phyloP scores from a whole-genome alignment of 2,113 vertebrate species.

The Oryzias javanicus region DNA sequence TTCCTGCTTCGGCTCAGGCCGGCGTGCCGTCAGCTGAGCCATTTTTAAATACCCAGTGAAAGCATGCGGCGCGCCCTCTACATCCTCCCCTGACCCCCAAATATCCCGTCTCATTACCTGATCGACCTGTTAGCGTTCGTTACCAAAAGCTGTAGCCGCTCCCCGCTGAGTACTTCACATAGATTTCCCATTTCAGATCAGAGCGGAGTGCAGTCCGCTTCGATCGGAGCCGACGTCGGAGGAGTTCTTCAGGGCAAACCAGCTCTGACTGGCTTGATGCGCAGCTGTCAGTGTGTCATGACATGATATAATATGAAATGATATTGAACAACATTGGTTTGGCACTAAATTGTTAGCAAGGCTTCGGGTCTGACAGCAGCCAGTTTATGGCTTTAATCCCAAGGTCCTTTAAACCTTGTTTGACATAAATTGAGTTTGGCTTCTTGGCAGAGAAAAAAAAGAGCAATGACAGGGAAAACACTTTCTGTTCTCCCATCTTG shows the following conservation, averaged over 20 bases:
- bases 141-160: constrained; percentile 63
- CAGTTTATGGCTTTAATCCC: constrained; percentile 99
- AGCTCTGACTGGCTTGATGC: constrained; percentile 94
- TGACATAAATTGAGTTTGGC: constrained; percentile 99
- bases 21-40: constrained; percentile 50
- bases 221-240: constrained; percentile 86
- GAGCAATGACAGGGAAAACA: constrained; percentile 78
- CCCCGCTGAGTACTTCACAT: constrained; percentile 72
- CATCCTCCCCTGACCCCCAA: constrained; percentile 47
- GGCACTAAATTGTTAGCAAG: constrained; percentile 98
- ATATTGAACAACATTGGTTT: constrained; percentile 97
- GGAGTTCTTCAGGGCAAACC: constrained; percentile 98
- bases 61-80: constrained; percentile 70
- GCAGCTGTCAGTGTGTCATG: constrained; percentile 90
- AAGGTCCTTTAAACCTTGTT: constrained; percentile 99
- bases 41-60: constrained; percentile 54
- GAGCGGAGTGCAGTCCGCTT: constrained; percentile 87
- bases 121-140: constrained; percentile 72
- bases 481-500: constrained; percentile 78
- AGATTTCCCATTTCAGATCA: constrained; percentile 83
- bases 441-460: constrained; percentile 76
- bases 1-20: constrained; percentile 43
- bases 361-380: constrained; percentile 97
- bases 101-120: constrained; percentile 73
- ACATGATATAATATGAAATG: constrained; percentile 99